These are phyloP conservation scores for Sisor rabdophorus DNA, from an alignment of 2,113 vertebrate genomes.

Conservation along the genomic window DNA sequence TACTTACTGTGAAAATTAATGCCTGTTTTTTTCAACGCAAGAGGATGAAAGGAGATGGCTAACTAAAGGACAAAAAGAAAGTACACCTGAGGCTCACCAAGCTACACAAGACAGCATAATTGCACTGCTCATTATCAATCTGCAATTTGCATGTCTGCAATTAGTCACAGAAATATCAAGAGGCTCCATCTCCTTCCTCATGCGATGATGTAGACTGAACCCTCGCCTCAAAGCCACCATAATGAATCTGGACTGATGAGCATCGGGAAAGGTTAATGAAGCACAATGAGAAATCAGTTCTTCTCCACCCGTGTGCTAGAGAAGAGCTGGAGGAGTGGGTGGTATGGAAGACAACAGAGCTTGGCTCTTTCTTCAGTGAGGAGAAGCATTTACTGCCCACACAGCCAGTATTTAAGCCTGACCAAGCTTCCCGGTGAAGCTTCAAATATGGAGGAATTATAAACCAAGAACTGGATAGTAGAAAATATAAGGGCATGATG, in stretches of 20 bases:
- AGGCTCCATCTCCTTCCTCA: slow-evolving; percentile 36
- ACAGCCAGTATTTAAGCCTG: slow-evolving; percentile 41
- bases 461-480: slow-evolving; percentile 11
- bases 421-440: slow-evolving; percentile 28
- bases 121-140: slow-evolving; percentile 38
- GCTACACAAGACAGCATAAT: slow-evolving; percentile 33
- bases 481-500: slow-evolving; percentile 12
- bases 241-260: slow-evolving; percentile 52
- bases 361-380: slow-evolving; percentile 39
- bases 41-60: neutral
- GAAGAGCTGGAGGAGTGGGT: slow-evolving; percentile 45
- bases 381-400: slow-evolving; percentile 43
- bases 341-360: slow-evolving; percentile 42
- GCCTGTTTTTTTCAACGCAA: neutral
- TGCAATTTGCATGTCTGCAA: slow-evolving; percentile 40
- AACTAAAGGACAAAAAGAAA: neutral
- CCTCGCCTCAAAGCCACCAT: slow-evolving; percentile 20
- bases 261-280: slow-evolving; percentile 51
- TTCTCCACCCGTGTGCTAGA: slow-evolving; percentile 27
- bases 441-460: slow-evolving; percentile 23
- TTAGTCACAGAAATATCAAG: slow-evolving; percentile 41
- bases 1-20: neutral
- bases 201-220: slow-evolving; percentile 6
- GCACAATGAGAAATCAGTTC: slow-evolving; percentile 54
- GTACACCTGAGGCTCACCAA: slow-evolving; percentile 22